Conservation (phyloP, 2,797 vertebrate species). For the Enteromius mattozi region DNA sequence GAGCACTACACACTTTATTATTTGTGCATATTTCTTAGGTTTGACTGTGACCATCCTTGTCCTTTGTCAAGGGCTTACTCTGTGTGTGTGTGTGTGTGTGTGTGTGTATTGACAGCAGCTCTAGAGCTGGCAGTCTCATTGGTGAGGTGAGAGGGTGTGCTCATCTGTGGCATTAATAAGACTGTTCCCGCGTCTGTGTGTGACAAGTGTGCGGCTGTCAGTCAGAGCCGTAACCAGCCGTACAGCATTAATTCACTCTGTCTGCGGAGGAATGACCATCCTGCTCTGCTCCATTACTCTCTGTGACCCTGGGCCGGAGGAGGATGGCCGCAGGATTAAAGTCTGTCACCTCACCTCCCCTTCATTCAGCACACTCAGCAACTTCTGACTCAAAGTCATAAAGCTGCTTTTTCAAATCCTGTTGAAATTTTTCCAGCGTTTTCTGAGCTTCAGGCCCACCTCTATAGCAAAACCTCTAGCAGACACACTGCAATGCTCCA, state of each 20-base stretch:
- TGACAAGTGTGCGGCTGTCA: conserved; percentile 48
- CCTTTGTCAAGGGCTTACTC: neutral
- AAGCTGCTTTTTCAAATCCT: conserved; percentile 6
- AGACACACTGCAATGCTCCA: neutral
- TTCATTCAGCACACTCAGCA: conserved; percentile 38
- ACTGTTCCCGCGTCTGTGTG: conserved; percentile 45
- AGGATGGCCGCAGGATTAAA: conserved; percentile 33
- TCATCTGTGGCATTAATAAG: conserved; percentile 44
- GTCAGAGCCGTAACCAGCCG: conserved; percentile 54
- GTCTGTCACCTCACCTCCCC: conserved; percentile 31
- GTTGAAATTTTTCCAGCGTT: neutral
- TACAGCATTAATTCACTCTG: conserved; percentile 54
- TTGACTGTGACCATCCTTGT: conserved; percentile 2
- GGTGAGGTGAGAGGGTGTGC: conserved; percentile 17
- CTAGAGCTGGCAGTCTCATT: neutral
- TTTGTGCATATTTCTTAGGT: neutral
- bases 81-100: neutral
- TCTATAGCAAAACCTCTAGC: neutral
- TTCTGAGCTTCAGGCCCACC: neutral
- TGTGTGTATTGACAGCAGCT: neutral
- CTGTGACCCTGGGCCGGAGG: conserved; percentile 43
- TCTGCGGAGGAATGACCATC: conserved; percentile 50
- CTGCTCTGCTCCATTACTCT: conserved; percentile 57
- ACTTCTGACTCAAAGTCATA: conserved; percentile 2
- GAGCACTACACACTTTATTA: neutral